Evolutionary conservation across 2,888 invertebrate genomes (phyloP), one percentile per base, ranked within the genome.

Genomic region (Teleogryllus oceanicus): DNA sequence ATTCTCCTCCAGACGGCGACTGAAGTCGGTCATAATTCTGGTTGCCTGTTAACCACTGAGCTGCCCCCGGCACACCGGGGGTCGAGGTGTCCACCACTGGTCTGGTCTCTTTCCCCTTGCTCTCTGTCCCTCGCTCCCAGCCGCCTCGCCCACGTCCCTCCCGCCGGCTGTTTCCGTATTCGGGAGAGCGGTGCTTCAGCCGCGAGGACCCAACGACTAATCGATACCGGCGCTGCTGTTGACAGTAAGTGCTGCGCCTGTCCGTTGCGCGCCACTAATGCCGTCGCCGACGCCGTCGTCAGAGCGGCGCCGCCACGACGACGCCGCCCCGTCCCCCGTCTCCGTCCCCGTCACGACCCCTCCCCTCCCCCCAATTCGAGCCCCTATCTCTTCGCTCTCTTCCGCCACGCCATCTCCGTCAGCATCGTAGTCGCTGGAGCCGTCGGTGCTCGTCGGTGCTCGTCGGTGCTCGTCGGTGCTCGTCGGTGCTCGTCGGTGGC

Each of bases 151-250:
- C 18, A 62, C 18, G 16, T 18, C 62, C 62, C 13, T 62, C 62
- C 18, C 18, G 62, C 62, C 62, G 13, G 62, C 62, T 62, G 62
- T 62, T 62, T 62, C 18, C 62, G 62, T 62, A 62, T 62, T 62
- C 62, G 62, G 62, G 18, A 62, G 62, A 62, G 62, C 62, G 13
- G 62, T 62, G 62, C 62, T 62, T 18, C 62, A 62, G 62, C 62
- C 18, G 62, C 62, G 62, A 18, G 62, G 62, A 62, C 62, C 18
- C 16, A 62, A 62, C 62, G 62, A 18, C 62, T 62, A 62, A 62
- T 62, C 62, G 62, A 62, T 62, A 62, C 62, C 18, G 62, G 62
- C 62, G 62, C 62, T 62, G 62, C 62, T 62, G 62, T 62, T 62
- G 62, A 62, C 62, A 62, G 62, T 62, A 62, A 62, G 62, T 62